Conservation (phyloP, 2,888 invertebrate genomes). For the Eupithecia abbreviata region DNA sequence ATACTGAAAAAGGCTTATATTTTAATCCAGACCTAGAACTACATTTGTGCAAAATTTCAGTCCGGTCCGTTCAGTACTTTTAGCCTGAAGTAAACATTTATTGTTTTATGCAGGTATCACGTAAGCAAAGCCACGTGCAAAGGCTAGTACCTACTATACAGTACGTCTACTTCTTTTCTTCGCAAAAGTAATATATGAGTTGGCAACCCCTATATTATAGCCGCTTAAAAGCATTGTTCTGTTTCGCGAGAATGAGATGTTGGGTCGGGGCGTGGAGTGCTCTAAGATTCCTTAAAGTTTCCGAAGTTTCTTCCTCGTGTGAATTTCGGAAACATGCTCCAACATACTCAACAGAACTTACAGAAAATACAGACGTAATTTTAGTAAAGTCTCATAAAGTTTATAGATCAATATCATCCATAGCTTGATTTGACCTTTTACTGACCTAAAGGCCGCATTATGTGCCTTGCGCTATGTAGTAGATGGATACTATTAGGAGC, state of each 20-base stretch:
- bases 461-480: too few species aligned
- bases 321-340: conserved; percentile 46
- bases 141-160: neutral
- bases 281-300: conserved; percentile 58
- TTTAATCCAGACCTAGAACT: neutral
- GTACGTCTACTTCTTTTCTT: conserved; percentile 20
- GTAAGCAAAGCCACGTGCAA: neutral
- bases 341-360: too few species aligned
- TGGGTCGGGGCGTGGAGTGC: conserved; percentile 50
- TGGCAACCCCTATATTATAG: conserved; percentile 68
- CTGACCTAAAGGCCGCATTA: neutral
- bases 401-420: conserved; percentile 2
- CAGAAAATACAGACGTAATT: conserved; percentile 28
- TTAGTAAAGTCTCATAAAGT: conserved; percentile 18
- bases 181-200: conserved; percentile 63
- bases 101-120: neutral
- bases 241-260: conserved; percentile 67
- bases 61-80: neutral
- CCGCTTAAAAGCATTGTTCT: conserved; percentile 82
- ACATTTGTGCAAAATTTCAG: neutral
- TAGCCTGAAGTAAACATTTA: neutral
- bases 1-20: neutral
- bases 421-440: neutral
- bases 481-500: neutral
- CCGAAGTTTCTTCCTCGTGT: conserved; percentile 54